Conservation (phyloP, 2,888 invertebrate species). For the Blastobasis adustella region DNA sequence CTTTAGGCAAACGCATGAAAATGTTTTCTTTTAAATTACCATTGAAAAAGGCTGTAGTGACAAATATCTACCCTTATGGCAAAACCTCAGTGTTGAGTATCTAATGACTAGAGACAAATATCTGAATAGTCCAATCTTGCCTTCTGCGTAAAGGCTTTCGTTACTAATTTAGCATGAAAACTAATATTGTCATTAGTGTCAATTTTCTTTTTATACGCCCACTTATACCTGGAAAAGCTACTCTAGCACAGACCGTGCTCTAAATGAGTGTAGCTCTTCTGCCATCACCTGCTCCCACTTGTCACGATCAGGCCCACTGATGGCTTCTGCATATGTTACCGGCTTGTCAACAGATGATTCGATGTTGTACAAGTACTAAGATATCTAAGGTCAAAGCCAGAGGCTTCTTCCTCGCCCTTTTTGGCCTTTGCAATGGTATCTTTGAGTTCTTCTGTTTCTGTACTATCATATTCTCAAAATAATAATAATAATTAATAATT, state of each 20-base stretch:
- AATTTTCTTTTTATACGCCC: constrained; percentile 7
- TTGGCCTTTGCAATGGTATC: too few species aligned
- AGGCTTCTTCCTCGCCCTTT: neutral
- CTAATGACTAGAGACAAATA: constrained; percentile 10
- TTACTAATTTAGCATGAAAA: constrained; percentile 11
- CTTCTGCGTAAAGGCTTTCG: neutral
- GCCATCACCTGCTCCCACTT: constrained; percentile 6
- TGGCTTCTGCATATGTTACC: neutral
- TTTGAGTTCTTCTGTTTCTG: too few species aligned
- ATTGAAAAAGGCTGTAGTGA: too few species aligned
- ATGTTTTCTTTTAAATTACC: too few species aligned
- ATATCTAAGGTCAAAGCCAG: too few species aligned
- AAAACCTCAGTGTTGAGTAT: constrained; percentile 11
- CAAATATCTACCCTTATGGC: constrained; percentile 4
- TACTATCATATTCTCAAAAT: too few species aligned
- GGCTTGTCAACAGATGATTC: too few species aligned
- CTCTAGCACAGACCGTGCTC: constrained; percentile 14
- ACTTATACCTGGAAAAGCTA: constrained; percentile 4
- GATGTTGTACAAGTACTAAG: too few species aligned
- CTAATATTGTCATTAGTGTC: constrained; percentile 8
- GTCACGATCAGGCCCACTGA: constrained; percentile 8
- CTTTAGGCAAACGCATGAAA: too few species aligned
- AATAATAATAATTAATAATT: too few species aligned
- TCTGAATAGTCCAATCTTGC: constrained; percentile 13
- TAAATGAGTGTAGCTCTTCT: constrained; percentile 13